Base-by-base conservation (phyloP, 2,888 invertebrate species). In the Phasia obesa region DNA sequence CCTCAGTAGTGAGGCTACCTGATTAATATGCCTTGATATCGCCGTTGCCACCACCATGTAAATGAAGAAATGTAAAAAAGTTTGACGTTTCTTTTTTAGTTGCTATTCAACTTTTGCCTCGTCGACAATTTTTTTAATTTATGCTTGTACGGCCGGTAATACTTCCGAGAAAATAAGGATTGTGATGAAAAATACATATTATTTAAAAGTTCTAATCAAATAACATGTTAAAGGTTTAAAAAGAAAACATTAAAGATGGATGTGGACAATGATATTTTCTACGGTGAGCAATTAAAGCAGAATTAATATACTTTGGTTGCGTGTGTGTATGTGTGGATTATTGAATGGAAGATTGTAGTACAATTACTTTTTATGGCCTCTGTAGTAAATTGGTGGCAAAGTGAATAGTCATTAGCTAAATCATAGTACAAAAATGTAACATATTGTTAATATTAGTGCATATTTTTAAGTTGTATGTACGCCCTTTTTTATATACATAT, bases 211-310 rank as follows among this genome's bases (percentile, higher is more conserved):
- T 0, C 7, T 17, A 15, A 35, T n/a, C 1, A 21, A 67, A 53
- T 25, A 27, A 67, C n/a, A 69, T 65, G 27, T 57, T 23, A 67
- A 71, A 67, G 49, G 75, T 70, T 70, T 59, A 19, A 21, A 62
- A 67, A 76, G 19, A 53, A 38, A 49, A 59, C 6, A 44, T 53
- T 47, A 60, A 75, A 82, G 73, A 83, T 83, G 83, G 79, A 83
- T 79, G 79, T 76, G 53, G 75, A 83, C 60, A 83, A 79, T 73
- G 79, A 83, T 27, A 71, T 76, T n/a, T 83, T 83, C 76, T 83
- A 76, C 60, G 83, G 83, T 83, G 83, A 83, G 83, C 55, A 59
- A 42, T 35, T 17, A 0, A 35, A 53, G 2, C n/a, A 13, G n/a
- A n/a, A 13, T 31, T 31, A 2, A 11, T 35, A 35, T 35, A 35